Percentiles rank a stretch among this genome's conserved stretches.
These are phyloP conservation scores for Pseudochirops corinnae DNA, from an alignment of 2,797 vertebrate genomes.

Conservation along the genomic window DNA sequence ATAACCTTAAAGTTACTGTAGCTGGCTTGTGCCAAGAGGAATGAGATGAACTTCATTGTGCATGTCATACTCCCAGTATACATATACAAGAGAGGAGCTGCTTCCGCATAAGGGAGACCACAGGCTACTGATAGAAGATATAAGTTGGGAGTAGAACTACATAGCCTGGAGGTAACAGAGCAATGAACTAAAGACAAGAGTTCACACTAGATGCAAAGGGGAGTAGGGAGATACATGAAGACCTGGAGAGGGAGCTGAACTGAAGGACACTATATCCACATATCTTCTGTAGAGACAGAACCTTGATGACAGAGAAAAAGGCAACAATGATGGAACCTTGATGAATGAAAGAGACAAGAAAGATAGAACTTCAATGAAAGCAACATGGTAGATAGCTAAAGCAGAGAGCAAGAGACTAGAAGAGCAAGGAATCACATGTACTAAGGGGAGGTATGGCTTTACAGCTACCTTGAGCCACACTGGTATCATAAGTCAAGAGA, in stretches of 20 bases:
- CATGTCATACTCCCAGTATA: not conserved
- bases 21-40: not conserved
- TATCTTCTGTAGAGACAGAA: not conserved
- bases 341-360: not conserved
- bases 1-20: not conserved
- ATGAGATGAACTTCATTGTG: not conserved
- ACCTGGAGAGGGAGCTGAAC: not conserved
- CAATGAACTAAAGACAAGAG: not conserved
- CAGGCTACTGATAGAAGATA: not conserved
- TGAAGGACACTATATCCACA: not conserved
- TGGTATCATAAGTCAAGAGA: not conserved
- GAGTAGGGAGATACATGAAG: not conserved
- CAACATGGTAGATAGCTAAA: not conserved
- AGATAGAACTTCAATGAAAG: not conserved
- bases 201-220: not conserved
- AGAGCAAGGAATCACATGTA: not conserved
- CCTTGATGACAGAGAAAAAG: not conserved
- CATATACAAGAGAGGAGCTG: not conserved
- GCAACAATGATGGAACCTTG: not conserved
- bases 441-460: not conserved
- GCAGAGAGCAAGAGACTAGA: not conserved
- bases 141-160: not conserved
- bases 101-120: not conserved
- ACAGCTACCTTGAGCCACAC: not conserved
- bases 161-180: not conserved